A percentile compares a stretch with the other conserved stretches of the same genome.
phyloP scores from a whole-genome alignment of 2,888 invertebrate species.

The Lasius fuliginosus region DNA sequence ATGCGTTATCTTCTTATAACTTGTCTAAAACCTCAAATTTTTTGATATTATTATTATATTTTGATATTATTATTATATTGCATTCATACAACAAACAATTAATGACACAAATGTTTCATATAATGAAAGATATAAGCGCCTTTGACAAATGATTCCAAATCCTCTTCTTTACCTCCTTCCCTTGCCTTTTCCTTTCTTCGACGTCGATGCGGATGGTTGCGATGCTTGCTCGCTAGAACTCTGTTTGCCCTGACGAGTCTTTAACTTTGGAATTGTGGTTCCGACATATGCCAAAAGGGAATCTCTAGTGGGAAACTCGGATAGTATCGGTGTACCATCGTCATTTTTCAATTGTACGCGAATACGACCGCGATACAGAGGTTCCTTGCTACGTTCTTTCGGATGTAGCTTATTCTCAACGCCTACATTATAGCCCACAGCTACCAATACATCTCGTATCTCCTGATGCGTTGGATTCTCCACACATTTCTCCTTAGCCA shows the following conservation, averaged over 20 bases:
- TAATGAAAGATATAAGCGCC: no score
- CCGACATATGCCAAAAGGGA: conserved; percentile 93
- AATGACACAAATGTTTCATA: not conserved
- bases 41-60: not conserved
- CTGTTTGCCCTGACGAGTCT: conserved; percentile 90
- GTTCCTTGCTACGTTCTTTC: conserved; percentile 96
- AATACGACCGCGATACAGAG: conserved; percentile 94
- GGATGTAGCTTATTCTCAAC: conserved; percentile 98
- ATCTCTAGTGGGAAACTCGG: conserved; percentile 92
- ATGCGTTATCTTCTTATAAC: not conserved
- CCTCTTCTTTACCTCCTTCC: conserved; percentile 84
- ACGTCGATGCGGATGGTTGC: conserved; percentile 79
- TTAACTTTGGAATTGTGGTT: conserved; percentile 96
- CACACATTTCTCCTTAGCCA: conserved; percentile 94
- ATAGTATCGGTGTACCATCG: conserved; percentile 92
- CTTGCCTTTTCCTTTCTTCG: conserved; percentile 86
- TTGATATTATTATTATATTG: not conserved
- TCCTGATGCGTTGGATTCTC: conserved; percentile 98
- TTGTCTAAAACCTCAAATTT: not conserved
- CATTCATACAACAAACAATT: not conserved
- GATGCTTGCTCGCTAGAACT: conserved; percentile 82
- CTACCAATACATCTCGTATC: conserved; percentile 96
- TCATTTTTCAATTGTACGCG: conserved; percentile 97
- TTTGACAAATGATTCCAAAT: not conserved
- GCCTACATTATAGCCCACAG: conserved; percentile 94